Base-by-base conservation (phyloP, 2,797 vertebrate species). In the Eospalax fontanierii region DNA sequence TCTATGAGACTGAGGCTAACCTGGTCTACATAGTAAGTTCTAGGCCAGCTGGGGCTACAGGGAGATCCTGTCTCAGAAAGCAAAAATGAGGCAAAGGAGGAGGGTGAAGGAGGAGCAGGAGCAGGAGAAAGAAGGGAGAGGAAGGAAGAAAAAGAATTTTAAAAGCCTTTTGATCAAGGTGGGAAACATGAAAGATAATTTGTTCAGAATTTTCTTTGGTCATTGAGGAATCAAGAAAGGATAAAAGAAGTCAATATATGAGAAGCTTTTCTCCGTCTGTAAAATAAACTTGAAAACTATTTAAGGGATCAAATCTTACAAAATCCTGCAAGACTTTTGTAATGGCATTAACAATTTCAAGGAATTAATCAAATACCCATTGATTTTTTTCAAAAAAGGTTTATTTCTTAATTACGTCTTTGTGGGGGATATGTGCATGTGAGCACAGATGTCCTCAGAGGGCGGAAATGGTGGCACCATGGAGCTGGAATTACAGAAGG, bases 271-370 rank as follows among this genome's bases (percentile, higher is more conserved):
- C 1, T 93, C 93, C 33, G 33, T 71, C 82, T 66, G 95, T 89
- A 94, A 95, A 18, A 96, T 93, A 98, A 97, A 91, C 96, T 97
- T 81, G 95, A n/a, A 95, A 95, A 90, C 82, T 73, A 87, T 95
- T 97, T 98, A 96, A 97, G 91, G 94, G 97, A 95, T 90, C 91
- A 97, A 97, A 89, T 89, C 86, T 94, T 92, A 93, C 61, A 96
- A 97, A 95, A 97, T 89, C 88, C 66, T 96, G 46, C 43, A 24
- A 70, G 81, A 83, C 92, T 95, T 96, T 95, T 85, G 78, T 97
- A 96, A 79, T 91, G 97, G 81, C 89, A 91, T 93, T 97, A 91
- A 97, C 97, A 97, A 94, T 97, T 95, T 94, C 98, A 96, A 94
- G 95, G 95, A 96, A 97, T 96, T 73, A 97, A 96, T 93, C 93